Percentiles rank a stretch among this genome's conserved stretches.
Evolutionary conservation across 2,888 invertebrate genomes (phyloP).

Genomic region (Drosophila kokeensis): DNA sequence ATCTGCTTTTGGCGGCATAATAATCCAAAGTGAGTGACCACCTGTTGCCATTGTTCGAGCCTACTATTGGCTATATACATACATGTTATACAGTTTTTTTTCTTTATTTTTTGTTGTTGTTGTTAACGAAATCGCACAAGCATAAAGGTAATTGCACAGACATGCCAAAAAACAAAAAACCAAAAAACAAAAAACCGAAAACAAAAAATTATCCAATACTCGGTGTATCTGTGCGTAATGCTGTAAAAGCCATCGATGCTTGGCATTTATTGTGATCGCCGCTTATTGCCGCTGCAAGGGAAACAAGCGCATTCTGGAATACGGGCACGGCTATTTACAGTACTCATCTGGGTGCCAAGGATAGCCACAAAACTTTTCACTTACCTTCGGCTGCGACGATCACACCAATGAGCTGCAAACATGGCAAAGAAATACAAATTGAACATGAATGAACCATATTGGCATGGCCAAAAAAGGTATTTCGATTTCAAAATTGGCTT

Average conservation of each 20-base stretch:
- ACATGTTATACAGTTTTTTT: constrained; percentile 39
- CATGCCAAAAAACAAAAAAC: constrained; percentile 64
- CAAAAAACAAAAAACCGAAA: neutral
- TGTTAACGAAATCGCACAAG: constrained; percentile 69
- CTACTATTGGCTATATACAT: constrained; percentile 22
- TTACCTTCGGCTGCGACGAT: constrained; percentile 10
- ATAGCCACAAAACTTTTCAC: constrained; percentile 45
- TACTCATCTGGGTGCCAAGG: constrained; percentile 45
- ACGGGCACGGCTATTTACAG: constrained; percentile 5
- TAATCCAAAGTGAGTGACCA: constrained; percentile 67
- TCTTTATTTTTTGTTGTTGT: neutral
- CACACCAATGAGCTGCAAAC: constrained; percentile 6
- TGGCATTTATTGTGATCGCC: constrained; percentile 79
- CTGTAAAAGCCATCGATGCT: constrained; percentile 73
- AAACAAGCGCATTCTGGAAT: constrained; percentile 34
- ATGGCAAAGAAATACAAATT: neutral
- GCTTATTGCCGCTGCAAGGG: constrained; percentile 42
- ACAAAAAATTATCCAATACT: constrained; percentile 69
- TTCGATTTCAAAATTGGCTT: neutral
- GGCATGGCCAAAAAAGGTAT: neutral
- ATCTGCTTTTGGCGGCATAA: constrained; percentile 17
- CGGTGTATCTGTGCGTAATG: constrained; percentile 50
- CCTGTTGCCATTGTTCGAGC: constrained; percentile 70
- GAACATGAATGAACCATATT: neutral
- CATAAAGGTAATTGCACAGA: constrained; percentile 79